phyloP scores from a whole-genome alignment of 30 jellyfish, hydroid and myxozoan genomes.

The Catostylus mosaicus region DNA sequence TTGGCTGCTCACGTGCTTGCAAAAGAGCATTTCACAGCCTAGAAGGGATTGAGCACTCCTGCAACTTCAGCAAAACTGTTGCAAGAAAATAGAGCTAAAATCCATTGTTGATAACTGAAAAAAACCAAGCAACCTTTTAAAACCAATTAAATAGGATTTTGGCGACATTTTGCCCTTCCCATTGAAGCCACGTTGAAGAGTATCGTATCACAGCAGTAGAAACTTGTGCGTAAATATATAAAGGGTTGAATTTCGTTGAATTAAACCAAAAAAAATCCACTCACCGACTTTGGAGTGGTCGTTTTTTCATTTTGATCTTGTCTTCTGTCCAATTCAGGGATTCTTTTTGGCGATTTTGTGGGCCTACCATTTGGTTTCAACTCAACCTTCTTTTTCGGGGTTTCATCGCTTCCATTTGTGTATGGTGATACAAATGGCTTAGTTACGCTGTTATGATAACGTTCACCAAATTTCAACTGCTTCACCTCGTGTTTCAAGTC shows the following conservation, averaged over 20 bases:
- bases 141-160: no score
- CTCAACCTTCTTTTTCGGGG: neutral
- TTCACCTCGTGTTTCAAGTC: conserved; percentile 2
- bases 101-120: no score
- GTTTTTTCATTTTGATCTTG: neutral
- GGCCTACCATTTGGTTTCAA: conserved; percentile 5
- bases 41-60: conserved; percentile 1
- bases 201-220: conserved; percentile 11
- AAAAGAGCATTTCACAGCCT: conserved; percentile 22
- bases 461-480: neutral
- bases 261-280: neutral
- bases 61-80: neutral
- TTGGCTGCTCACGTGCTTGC: conserved; percentile 12
- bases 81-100: neutral
- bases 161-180: no score
- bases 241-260: neutral
- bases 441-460: neutral
- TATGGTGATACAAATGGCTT: neutral
- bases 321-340: neutral
- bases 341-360: neutral
- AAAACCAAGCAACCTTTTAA: neutral
- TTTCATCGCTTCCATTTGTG: neutral
- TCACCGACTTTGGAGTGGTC: conserved; percentile 14
- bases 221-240: conserved; percentile 5
- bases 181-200: conserved; percentile 6